Base-by-base conservation (phyloP, 92 coral and sea anemone species). In the Meandrina meandrites region DNA sequence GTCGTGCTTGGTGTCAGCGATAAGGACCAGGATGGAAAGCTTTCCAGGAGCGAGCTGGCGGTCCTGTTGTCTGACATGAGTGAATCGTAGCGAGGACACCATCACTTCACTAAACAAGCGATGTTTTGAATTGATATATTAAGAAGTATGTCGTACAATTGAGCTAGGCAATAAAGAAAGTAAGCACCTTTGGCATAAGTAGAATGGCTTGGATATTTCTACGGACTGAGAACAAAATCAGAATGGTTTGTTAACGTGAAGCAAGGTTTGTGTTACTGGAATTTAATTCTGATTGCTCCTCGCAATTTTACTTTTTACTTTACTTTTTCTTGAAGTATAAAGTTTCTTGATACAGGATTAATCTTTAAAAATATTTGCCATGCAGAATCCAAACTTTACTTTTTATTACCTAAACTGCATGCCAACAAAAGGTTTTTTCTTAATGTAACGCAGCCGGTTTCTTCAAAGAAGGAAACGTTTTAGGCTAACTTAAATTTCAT, bases 1-100 rank as follows among this genome's bases (percentile, higher is more conserved):
- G 83, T 81, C 45, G 89, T 92, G 19, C 94, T 92, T 8, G 89
- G 74, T 35, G 89, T 92, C 88, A 81, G 82, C 40, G 94, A 92
- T 84, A 69, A 51, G 47, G 76, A 92, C 34, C 73, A 92, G 4
- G 91, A 92, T 56, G 91, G 91, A 54, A 92, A 89, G 67, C 92
- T 92, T 12, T 89, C 92, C 57, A 80, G 79, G 64, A 51, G 54
- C 34, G 94, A 92, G 89, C 79, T 92, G 58, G 85, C 90, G 42
- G 37, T 87, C 83, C 72, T 91, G 58, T 84, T 91, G 50, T 85
- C 88, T 0, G 88, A 85, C 24, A 64, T 77, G 77, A 77, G 77
- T 64, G 66, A 76, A 56, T 36, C 3, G 5, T 17, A 13, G 48
- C 9, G 0, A 45, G 40, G 18, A 36, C n/a, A 17, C 22, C 68